These are phyloP conservation scores for Chrysochloris asiatica DNA, from an alignment of 2,113 vertebrate species.

Conservation along the genomic window DNA sequence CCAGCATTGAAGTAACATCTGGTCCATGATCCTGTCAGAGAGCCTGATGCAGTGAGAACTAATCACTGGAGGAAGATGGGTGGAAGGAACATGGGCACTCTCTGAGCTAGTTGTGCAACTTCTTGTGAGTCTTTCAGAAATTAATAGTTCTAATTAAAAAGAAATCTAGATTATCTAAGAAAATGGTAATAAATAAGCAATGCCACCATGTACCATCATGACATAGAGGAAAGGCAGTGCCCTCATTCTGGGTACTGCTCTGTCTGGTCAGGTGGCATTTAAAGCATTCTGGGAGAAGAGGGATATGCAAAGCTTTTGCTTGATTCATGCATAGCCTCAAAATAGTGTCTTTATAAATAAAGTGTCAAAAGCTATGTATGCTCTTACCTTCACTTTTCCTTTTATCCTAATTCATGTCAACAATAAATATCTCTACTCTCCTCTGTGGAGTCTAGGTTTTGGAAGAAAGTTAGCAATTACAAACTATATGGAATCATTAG, in stretches of 20 bases:
- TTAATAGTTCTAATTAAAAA: neutral
- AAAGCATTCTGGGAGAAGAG: conserved; percentile 73
- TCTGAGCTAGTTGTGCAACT: neutral
- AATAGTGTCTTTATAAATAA: conserved; percentile 81
- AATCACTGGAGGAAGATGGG: neutral
- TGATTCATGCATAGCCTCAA: conserved; percentile 76
- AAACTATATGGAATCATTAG: neutral
- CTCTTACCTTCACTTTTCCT: conserved; percentile 80
- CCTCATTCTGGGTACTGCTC: neutral
- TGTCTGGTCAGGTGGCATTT: conserved; percentile 74
- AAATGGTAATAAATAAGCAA: neutral
- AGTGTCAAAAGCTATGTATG: conserved; percentile 66
- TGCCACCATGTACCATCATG: neutral
- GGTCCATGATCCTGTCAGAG: no score
- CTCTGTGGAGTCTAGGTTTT: conserved; percentile 62
- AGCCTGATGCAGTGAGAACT: neutral
- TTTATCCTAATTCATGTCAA: conserved; percentile 77
- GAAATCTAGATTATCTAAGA: neutral
- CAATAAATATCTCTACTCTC: conserved; percentile 72
- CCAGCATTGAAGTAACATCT: neutral
- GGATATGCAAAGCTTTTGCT: conserved; percentile 74
- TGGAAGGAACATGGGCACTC: neutral
- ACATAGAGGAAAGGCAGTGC: neutral
- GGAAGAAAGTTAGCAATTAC: conserved; percentile 61
- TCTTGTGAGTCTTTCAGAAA: neutral